Conservation (phyloP, 2,888 invertebrate species). For the Andrena bicolor region DNA sequence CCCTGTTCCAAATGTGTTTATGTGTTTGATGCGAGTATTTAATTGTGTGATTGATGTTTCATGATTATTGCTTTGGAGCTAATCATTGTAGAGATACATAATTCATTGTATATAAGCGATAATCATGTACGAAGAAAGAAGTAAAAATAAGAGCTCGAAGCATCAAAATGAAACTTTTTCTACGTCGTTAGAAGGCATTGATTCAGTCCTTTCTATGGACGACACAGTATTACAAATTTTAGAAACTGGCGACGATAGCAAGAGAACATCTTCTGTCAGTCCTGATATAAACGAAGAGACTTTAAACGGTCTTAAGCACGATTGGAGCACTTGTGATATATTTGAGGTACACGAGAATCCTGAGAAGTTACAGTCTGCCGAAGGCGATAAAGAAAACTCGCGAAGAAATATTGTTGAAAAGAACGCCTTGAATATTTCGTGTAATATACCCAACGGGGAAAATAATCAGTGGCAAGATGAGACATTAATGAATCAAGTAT, state of each 20-base stretch:
- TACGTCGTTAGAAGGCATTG: constrained; percentile 28
- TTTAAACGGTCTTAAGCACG: constrained; percentile 20
- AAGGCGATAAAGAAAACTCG: neutral
- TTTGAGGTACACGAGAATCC: neutral
- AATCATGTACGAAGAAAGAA: constrained; percentile 6
- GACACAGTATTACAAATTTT: constrained; percentile 58
- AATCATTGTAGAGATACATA: constrained; percentile 6
- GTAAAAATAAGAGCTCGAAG: neutral
- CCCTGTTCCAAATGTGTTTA: neutral
- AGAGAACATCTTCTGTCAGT: neutral
- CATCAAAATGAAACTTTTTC: neutral
- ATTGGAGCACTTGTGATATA: constrained; percentile 24
- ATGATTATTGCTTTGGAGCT: neutral
- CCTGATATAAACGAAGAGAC: constrained; percentile 6
- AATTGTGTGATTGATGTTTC: neutral
- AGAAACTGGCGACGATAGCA: constrained; percentile 29
- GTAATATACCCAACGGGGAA: neutral
- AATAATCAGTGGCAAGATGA: constrained; percentile 59
- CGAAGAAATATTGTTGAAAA: neutral
- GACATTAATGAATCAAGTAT: constrained; percentile 55
- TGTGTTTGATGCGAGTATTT: neutral
- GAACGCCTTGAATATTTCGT: neutral
- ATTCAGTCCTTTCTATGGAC: constrained; percentile 60
- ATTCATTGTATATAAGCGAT: neutral
- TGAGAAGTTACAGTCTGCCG: neutral